Evolutionary conservation across 2,113 vertebrate genomes (phyloP).

Genomic region (Acrocephalus arundinaceus): DNA sequence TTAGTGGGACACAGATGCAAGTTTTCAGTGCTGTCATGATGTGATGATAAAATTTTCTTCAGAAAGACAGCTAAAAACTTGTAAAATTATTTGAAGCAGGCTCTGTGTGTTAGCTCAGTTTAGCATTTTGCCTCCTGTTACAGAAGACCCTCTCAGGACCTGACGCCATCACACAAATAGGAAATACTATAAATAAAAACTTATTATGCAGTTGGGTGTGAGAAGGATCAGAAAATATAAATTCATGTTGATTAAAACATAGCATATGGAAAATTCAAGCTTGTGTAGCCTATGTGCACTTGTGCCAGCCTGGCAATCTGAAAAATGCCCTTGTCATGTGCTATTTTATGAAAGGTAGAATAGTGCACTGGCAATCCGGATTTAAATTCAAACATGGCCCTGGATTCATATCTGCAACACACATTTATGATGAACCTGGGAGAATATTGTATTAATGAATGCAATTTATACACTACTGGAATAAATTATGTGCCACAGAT

Average conservation of each 20-base stretch:
- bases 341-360: not conserved
- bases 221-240: not conserved
- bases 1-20: not conserved
- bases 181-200: not conserved
- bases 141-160: not conserved
- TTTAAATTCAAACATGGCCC: slow-evolving; percentile 5
- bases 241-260: not conserved
- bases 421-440: not conserved
- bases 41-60: not conserved
- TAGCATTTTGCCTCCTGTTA: not conserved
- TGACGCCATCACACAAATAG: not conserved
- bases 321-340: not conserved
- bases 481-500: not conserved
- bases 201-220: not conserved
- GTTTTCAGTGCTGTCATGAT: not conserved
- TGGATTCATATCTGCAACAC: not conserved
- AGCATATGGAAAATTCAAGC: not conserved
- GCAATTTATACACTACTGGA: not conserved
- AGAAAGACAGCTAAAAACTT: not conserved
- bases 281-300: not conserved
- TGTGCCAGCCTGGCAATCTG: not conserved
- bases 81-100: not conserved
- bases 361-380: not conserved
- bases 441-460: slow-evolving; percentile 14
- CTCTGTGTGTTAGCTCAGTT: not conserved